Evolutionary conservation across 2,888 invertebrate genomes (phyloP), one percentile per base, ranked within the genome.

Genomic region (Himalopsyche anomala): DNA sequence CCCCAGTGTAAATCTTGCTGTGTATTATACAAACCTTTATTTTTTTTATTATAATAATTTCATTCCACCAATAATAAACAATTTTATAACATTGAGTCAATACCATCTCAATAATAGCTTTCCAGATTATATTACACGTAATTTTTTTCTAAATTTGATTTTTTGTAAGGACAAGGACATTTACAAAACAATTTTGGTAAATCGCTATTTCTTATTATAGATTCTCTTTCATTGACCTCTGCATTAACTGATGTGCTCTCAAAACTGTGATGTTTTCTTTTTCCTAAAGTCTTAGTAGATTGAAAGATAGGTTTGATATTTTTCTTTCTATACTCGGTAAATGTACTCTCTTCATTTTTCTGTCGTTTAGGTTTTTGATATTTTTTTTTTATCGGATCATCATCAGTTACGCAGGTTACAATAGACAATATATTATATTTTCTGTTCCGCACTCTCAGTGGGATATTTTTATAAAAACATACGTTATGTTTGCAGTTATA

Each of bases 131-230:
- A 8, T 9, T 0, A 45, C 8, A 0, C 9, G 28, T 11, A 45
- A 0, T 45, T 45, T 45, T 45, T 45, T 11, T 45, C 45, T 9
- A 45, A 11, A 11, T 45, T 45, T 9, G 4, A 45, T 45, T 85
- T 85, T 36, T 45, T 56, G 62, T 85, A 85, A 6, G 85, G 85
- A 36, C 82, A 85, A 11, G 85, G 85, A 56, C 85, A 85, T 82
- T 82, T 55, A 56, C 85, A 85, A 56, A 28, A 51, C 51, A 81
- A 69, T 86, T 86, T 12, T 38, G 51, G 15, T 62, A 19, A 28
- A 55, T 51, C 40, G 19, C 15, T 8, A 51, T 51, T 12, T 12
- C 38, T 56, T 55, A 17, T 19, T 55, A 6, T 28, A 38, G 56
- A 6, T 74, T 15, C 74, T 19, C n/a, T 74, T 83, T 42, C 40